phyloP scores from a whole-genome alignment of 2,888 invertebrate genomes.

The Eilema depressum region DNA sequence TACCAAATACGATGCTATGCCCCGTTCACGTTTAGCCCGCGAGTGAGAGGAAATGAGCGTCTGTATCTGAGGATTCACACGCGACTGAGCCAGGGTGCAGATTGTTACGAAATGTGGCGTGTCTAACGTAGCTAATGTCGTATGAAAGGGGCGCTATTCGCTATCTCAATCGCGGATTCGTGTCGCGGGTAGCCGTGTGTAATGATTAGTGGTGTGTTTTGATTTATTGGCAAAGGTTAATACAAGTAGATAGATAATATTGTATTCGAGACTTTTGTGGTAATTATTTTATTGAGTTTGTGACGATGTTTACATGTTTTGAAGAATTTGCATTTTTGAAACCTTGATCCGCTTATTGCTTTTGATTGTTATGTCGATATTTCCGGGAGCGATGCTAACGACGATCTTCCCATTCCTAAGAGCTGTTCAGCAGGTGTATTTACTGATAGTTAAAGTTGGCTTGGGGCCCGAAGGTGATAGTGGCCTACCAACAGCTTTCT shows the following conservation, averaged over 20 bases:
- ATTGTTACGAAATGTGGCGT: conserved; percentile 86
- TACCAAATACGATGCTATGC: conserved; percentile 46
- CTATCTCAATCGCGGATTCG: conserved; percentile 76
- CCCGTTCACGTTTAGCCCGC: conserved; percentile 62
- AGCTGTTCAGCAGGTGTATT: too few relatives aligned
- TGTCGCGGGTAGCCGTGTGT: conserved; percentile 62
- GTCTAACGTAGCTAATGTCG: conserved; percentile 86
- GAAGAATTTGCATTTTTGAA: too few relatives aligned
- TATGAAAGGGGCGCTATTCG: conserved; percentile 84
- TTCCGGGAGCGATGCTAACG: too few relatives aligned
- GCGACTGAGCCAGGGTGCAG: conserved; percentile 79
- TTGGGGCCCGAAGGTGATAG: too few relatives aligned
- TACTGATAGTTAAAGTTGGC: too few relatives aligned
- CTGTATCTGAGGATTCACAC: conserved; percentile 87
- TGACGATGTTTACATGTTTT: too few relatives aligned
- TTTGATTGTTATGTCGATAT: too few relatives aligned
- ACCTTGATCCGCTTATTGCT: too few relatives aligned
- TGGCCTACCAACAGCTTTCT: too few relatives aligned
- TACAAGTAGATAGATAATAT: conserved; percentile 14
- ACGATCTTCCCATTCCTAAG: too few relatives aligned
- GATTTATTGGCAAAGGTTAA: conserved; percentile 39
- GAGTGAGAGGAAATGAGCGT: conserved; percentile 80
- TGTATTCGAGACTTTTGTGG: neutral
- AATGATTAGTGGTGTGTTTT: conserved; percentile 64
- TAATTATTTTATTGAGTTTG: neutral